A percentile compares a stretch with the other conserved stretches of the same genome.
phyloP scores from a whole-genome alignment of 2,888 invertebrate species.

The Nemotelus nigrinus region DNA sequence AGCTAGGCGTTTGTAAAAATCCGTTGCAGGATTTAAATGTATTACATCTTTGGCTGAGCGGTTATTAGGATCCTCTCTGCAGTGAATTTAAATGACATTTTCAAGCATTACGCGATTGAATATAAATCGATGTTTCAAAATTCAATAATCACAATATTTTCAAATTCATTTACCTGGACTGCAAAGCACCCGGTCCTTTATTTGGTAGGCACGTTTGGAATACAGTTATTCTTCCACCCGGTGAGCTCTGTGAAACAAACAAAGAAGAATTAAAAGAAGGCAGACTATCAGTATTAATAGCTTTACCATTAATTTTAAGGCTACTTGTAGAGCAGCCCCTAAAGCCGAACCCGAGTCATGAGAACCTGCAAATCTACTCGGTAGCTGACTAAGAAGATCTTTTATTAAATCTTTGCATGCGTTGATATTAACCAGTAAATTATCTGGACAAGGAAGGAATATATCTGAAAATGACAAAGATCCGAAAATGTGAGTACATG shows the following conservation, averaged over 20 bases:
- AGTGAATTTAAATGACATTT: not conserved
- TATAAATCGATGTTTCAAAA: not conserved
- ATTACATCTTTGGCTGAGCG: constrained; percentile 83
- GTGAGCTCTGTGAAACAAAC: constrained; percentile 71
- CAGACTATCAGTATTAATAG: not conserved
- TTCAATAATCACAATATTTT: not conserved
- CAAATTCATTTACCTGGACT: constrained; percentile 68
- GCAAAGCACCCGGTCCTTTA: constrained; percentile 87
- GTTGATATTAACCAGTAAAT: constrained; percentile 89
- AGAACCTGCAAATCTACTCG: constrained; percentile 74
- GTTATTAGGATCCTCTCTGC: constrained; percentile 86
- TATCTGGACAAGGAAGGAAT: constrained; percentile 93
- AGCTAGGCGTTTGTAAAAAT: constrained; percentile 96
- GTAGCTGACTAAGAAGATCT: constrained; percentile 82
- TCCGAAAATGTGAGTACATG: not conserved
- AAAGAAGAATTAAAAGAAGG: not conserved
- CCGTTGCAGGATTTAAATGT: constrained; percentile 93
- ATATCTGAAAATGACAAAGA: constrained; percentile 72
- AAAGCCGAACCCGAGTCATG: constrained; percentile 84
- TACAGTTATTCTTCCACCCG: constrained; percentile 94
- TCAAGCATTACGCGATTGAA: not conserved
- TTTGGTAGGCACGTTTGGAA: constrained; percentile 91
- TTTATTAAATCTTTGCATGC: constrained; percentile 81
- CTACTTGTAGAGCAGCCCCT: constrained; percentile 92
- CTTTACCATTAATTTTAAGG: constrained; percentile 86